Evolutionary conservation across 2,888 invertebrate species (phyloP), one percentile per base, ranked within the genome.

Genomic region (Minunthozetes semirufus): DNA sequence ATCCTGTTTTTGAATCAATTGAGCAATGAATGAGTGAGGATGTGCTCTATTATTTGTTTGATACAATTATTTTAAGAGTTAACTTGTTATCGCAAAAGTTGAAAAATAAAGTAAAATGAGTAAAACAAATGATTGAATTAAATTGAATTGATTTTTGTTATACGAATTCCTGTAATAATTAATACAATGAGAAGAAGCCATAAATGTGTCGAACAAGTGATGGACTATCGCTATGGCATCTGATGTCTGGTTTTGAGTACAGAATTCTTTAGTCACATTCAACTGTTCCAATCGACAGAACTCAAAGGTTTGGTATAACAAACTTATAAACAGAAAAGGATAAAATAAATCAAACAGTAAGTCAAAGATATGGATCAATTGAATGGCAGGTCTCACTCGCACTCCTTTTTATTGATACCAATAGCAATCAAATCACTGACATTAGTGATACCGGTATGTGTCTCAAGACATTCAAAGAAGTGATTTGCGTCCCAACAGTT

Each of bases 401-500:
- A 77, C n/a, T 75, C 74, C 0, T 19, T 29, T 19, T 29, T 72
- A 29, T 70, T 53, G 27, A 75, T 59, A 5, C 72, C 38, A 0
- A 38, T 75, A 15, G 72, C 66, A 19, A 77, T 74, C 4, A 77
- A 33, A 19, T 77, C 29, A 4, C 25, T 19, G 8, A 77, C 29
- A 5, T 72, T 59, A 0, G 70, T 68, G 8, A 77, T 15, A 5
- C 29, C 17, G 11, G 68, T 33, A 25, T 59, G 17, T 6, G 72
- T 70, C 22, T 74, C 59, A 0, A 48, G 6, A 50, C 77, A 77
- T 0, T 75, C 6, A 4, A 77, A 5, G 38, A 77, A 77, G 53
- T 77, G 74, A 17, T 72, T 74, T 8, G 76, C 61, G 25, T 71
- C 72, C 77, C 77, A 77, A 22, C 77, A 77, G 13, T 72, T 61